These are phyloP conservation scores for Desmophyllum pertusum DNA, from an alignment of 92 coral and sea anemone species.

Conservation along the genomic window DNA sequence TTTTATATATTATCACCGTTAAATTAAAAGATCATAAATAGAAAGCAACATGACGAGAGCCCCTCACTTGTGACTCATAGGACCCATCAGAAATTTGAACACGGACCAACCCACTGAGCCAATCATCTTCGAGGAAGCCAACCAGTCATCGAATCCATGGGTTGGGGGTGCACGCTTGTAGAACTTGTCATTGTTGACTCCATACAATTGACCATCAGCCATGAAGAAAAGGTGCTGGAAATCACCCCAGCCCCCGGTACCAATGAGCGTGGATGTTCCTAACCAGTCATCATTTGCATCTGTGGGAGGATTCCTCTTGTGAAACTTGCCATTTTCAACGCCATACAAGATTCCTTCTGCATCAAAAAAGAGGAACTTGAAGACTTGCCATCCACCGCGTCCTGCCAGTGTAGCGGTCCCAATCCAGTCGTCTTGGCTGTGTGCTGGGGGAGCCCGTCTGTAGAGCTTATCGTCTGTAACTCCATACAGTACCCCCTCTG, in stretches of 20 bases:
- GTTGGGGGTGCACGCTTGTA: slow-evolving; percentile 19
- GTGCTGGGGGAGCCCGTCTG: neutral
- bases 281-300: neutral
- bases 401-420: slow-evolving; percentile 14
- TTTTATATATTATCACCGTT: no score
- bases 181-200: neutral
- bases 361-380: slow-evolving; percentile 24
- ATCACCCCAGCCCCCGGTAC: neutral
- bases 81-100: slow-evolving; percentile 21
- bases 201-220: slow-evolving; percentile 9
- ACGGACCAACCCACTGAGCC: slow-evolving; percentile 29
- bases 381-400: slow-evolving; percentile 10
- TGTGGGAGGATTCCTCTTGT: neutral
- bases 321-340: slow-evolving; percentile 7
- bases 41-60: no score
- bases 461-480: neutral
- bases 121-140: slow-evolving; percentile 16
- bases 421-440: neutral
- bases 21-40: no score
- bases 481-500: slow-evolving; percentile 22
- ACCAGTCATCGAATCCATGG: slow-evolving; percentile 14
- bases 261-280: slow-evolving; percentile 2
- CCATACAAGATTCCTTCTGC: slow-evolving; percentile 23
- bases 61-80: no score
- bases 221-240: slow-evolving; percentile 16